Percentiles rank a stretch among this genome's conserved stretches.
Evolutionary conservation across 2,888 invertebrate species (phyloP).

Genomic region (Megalurothrips usitatus): DNA sequence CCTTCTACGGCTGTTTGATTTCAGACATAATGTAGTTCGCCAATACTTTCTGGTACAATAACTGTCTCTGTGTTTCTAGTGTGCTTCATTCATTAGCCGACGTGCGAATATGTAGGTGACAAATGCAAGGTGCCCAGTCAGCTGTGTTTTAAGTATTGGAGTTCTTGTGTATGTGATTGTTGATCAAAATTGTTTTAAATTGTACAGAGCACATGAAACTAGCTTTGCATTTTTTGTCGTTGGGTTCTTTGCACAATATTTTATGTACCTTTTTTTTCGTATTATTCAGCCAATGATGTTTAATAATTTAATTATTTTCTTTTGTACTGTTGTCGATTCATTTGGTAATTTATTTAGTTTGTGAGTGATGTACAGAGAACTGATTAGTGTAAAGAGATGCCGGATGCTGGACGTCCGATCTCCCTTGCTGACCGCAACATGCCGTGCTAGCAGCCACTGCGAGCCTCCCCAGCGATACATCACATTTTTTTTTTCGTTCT

Average conservation of each 20-base stretch:
- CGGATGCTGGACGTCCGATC: conserved; percentile 11
- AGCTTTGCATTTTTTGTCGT: conserved; percentile 5
- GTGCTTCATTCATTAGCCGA: conserved; percentile 1
- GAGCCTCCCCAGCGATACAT: conserved; percentile 21
- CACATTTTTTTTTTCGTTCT: neutral
- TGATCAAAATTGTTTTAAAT: neutral
- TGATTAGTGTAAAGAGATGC: conserved; percentile 17
- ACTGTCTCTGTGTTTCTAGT: neutral
- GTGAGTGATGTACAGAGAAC: conserved; percentile 17
- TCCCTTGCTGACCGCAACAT: conserved; percentile 22
- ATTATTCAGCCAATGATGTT: conserved; percentile 20
- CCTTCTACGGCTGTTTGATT: neutral
- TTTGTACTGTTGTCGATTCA: conserved; percentile 23
- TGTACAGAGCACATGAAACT: conserved; percentile 18
- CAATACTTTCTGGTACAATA: neutral
- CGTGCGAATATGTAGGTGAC: neutral
- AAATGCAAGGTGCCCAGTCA: neutral
- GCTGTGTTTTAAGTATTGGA: neutral
- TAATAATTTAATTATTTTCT: conserved; percentile 18
- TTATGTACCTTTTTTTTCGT: conserved; percentile 16
- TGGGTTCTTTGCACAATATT: neutral
- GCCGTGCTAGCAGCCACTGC: conserved; percentile 6
- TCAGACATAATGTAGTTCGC: neutral
- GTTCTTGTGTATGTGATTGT: conserved; percentile 12
- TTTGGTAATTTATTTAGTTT: conserved; percentile 24